phyloP scores from a whole-genome alignment of 2,797 vertebrate genomes.

The Bradypus variegatus region DNA sequence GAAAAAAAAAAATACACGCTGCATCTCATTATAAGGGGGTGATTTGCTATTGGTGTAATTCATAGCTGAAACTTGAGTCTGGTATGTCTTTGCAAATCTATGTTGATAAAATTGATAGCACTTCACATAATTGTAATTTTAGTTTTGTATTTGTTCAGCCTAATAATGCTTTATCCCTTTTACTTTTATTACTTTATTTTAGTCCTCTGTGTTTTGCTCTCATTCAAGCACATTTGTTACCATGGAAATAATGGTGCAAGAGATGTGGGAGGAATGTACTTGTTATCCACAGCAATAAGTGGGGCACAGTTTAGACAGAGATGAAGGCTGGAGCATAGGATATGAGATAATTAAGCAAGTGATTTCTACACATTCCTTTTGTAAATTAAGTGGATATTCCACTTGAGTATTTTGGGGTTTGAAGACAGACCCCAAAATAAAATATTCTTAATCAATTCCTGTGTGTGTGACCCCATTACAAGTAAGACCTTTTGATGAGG shows the following conservation, averaged over 20 bases:
- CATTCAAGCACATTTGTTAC: slow-evolving; percentile 49
- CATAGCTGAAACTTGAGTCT: neutral
- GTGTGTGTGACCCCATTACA: too few relatives aligned
- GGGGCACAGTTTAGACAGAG: neutral
- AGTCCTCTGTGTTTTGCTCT: slow-evolving; percentile 34
- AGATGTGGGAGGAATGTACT: neutral
- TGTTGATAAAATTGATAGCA: slow-evolving; percentile 50
- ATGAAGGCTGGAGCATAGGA: neutral
- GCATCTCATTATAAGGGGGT: neutral
- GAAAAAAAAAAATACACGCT: neutral
- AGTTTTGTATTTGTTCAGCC: slow-evolving; percentile 25
- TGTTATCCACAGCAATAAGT: neutral
- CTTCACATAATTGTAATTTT: slow-evolving; percentile 44
- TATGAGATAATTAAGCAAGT: neutral
- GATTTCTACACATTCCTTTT: neutral
- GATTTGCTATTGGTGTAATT: slow-evolving; percentile 4
- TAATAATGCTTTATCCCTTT: slow-evolving; percentile 25
- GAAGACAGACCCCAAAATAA: too few relatives aligned
- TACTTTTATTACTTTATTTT: slow-evolving; percentile 47
- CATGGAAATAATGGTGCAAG: slow-evolving; percentile 4
- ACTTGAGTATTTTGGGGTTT: neutral
- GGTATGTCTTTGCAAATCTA: slow-evolving; percentile 23
- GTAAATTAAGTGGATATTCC: neutral
- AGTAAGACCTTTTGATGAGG: too few relatives aligned
- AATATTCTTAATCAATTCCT: too few relatives aligned